Conservation (phyloP, 2,113 vertebrate species). For the Paraplagusia blochii region DNA sequence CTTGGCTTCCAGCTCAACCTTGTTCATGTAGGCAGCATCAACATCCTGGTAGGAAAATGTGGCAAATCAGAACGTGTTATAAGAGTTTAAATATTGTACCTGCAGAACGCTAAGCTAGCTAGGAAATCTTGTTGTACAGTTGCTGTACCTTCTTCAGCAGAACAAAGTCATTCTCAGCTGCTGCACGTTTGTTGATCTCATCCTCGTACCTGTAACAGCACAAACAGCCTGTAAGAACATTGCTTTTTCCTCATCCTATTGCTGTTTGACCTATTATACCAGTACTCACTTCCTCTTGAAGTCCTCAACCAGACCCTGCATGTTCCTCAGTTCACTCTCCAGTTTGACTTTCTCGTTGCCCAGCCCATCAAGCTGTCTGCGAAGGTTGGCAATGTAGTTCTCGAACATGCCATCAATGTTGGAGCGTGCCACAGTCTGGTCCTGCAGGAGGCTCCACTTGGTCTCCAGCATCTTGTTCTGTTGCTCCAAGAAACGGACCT, state of each 20-base stretch:
- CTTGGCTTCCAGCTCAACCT: conserved; percentile 90
- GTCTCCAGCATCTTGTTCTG: conserved; percentile 98
- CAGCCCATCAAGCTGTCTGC: conserved; percentile 82
- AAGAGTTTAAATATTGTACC: no score
- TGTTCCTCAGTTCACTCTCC: conserved; percentile 85
- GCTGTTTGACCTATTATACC: neutral
- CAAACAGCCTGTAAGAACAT: neutral
- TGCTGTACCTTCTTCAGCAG: conserved; percentile 88
- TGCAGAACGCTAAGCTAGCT: no score
- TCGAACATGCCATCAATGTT: conserved; percentile 86
- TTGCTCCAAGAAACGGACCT: conserved; percentile 93
- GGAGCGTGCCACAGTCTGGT: conserved; percentile 76
- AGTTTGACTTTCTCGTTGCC: conserved; percentile 83
- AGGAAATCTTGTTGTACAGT: neutral
- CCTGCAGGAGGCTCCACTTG: conserved; percentile 90
- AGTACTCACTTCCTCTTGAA: conserved; percentile 89
- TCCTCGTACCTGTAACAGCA: conserved; percentile 84
- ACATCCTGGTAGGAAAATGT: conserved; percentile 77
- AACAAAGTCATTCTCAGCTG: conserved; percentile 90
- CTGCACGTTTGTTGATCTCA: conserved; percentile 90
- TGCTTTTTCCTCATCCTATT: neutral
- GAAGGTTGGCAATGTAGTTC: conserved; percentile 82
- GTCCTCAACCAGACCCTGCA: conserved; percentile 88
- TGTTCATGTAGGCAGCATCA: conserved; percentile 90
- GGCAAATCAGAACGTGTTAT: neutral